These are phyloP conservation scores for Macrotis lagotis DNA, from an alignment of 2,113 vertebrate genomes.

Conservation along the genomic window DNA sequence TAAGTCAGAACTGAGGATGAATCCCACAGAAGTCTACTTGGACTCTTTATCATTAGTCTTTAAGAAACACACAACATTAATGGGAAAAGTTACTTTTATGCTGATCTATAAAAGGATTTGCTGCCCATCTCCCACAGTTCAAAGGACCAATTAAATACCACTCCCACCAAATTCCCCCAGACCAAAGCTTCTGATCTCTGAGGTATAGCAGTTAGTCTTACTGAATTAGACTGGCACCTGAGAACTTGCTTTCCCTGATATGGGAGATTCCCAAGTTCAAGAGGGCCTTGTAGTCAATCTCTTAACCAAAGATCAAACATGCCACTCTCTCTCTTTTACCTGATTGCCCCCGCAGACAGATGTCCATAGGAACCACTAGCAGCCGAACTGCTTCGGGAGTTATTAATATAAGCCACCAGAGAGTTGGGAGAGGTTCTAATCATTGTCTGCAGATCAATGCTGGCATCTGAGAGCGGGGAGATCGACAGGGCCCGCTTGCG, in stretches of 20 bases:
- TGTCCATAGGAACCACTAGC: constrained; percentile 98
- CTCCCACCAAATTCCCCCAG: fast-evolving
- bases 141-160: background rate
- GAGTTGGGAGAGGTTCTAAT: constrained; percentile 99
- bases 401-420: constrained; percentile 99
- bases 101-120: background rate
- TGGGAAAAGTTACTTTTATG: background rate
- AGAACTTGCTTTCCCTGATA: background rate
- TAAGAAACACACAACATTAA: background rate
- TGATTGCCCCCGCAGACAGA: constrained; percentile 95
- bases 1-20: background rate
- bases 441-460: constrained; percentile 99
- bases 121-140: background rate
- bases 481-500: constrained; percentile 96
- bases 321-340: constrained; percentile 82
- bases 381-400: constrained; percentile 97
- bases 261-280: background rate
- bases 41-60: background rate
- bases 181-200: background rate
- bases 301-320: background rate
- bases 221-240: background rate
- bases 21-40: background rate
- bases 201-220: background rate
- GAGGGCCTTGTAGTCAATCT: background rate
- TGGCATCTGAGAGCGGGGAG: constrained; percentile 96